Base-by-base conservation (phyloP, 2,797 vertebrate species). In the Chaunax sp. region DNA sequence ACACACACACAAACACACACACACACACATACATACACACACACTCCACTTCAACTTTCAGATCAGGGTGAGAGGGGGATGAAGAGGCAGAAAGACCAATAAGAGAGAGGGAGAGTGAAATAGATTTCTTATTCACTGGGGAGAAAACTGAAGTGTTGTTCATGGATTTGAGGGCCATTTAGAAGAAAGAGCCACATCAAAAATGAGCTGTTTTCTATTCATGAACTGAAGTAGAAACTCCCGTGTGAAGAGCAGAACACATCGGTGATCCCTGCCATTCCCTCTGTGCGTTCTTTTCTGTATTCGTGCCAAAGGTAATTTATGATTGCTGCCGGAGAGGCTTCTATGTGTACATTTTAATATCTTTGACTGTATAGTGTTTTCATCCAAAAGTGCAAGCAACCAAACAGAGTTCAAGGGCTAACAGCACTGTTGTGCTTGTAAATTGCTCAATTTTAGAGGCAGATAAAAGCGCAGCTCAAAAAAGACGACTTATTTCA, bases 181-280 rank as follows among this genome's bases (percentile, higher is more conserved):
- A 81, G 71, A 77, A 69, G 80, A 87, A 83, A 81, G 59, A 82
- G 66, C 58, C 65, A 73, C 62, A 74, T 77, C 62, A 84, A 66
- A 84, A 88, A 87, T 69, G 53, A 86, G 72, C 78, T 82, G 73
- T 64, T 83, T 81, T 80, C 83, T 83, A 89, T 91, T 90, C 79
- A 89, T 87, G 82, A 86, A 80, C 57, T 64, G 65, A 79, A 71
- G 69, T 72, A 59, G 50, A 71, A 76, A 45, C 59, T 66, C 78
- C 69, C 56, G 49, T 69, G 63, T 81, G 81, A 83, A 78, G 60
- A 69, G 68, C 73, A 70, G 72, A 74, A 53, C 41, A 64, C 64
- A 66, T 84, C 60, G 63, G 10, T 44, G 59, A 77, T 55, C 54
- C 50, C 47, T 30, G 57, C 61, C 60, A 19, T 69, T 59, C 47